Conservation (phyloP, 2,797 vertebrate genomes). For the Cirrhinus molitorella region DNA sequence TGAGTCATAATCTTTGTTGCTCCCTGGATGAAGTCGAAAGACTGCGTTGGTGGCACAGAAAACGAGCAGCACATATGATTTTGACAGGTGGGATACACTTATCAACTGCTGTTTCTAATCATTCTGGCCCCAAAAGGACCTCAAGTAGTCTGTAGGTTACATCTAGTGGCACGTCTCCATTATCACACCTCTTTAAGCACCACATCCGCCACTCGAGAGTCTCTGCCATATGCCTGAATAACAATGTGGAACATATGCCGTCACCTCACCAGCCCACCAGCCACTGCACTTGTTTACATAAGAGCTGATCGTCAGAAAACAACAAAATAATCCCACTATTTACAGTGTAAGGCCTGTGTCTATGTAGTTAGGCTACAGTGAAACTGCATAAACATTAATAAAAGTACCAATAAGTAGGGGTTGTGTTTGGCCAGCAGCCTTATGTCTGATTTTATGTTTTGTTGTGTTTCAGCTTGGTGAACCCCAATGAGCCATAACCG, state of each 20-base stretch:
- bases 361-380: background rate
- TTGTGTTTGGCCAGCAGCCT: slow-evolving; percentile 8
- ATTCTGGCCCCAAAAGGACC: slow-evolving; percentile 21
- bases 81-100: slow-evolving; percentile 65
- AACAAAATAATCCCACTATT: background rate
- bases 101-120: slow-evolving; percentile 40
- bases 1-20: slow-evolving; percentile 42
- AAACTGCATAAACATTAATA: slow-evolving; percentile 26
- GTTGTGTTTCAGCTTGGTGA: slow-evolving; percentile 1
- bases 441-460: slow-evolving; percentile 29
- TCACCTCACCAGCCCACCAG: slow-evolving; percentile 28
- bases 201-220: slow-evolving; percentile 62
- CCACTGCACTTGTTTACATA: slow-evolving; percentile 38
- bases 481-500: slow-evolving; percentile 1
- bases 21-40: slow-evolving; percentile 38
- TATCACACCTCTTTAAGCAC: slow-evolving; percentile 60
- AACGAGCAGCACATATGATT: slow-evolving; percentile 63
- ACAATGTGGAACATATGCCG: slow-evolving; percentile 65
- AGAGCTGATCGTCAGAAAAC: background rate
- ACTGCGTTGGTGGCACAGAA: slow-evolving; percentile 43
- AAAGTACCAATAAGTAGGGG: slow-evolving; percentile 11
- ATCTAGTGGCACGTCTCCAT: slow-evolving; percentile 63
- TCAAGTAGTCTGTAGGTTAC: slow-evolving; percentile 60
- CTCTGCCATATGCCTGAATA: slow-evolving; percentile 67
- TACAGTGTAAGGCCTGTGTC: background rate